Evolutionary conservation across 2,797 vertebrate species (phyloP).

Genomic region (Sebastes reedi): DNA sequence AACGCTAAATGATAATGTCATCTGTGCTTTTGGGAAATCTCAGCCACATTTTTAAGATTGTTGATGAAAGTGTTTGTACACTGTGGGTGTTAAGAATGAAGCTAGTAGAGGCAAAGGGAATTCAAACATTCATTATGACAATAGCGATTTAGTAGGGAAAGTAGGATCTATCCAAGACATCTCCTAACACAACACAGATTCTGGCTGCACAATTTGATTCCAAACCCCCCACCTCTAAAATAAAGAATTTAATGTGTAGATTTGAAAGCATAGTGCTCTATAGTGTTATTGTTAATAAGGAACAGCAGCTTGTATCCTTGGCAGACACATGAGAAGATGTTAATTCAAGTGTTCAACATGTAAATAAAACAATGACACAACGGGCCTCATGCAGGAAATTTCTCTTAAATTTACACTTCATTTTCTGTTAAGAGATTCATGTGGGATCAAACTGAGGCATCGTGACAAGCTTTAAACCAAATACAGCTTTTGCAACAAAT

Average conservation of each 20-base stretch:
- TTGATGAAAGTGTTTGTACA: neutral
- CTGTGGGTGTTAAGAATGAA: neutral
- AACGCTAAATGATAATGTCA: neutral
- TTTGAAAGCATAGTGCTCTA: neutral
- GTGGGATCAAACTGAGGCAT: neutral
- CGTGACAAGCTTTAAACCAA: neutral
- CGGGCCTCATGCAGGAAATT: too few relatives aligned
- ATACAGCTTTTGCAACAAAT: neutral
- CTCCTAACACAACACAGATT: neutral
- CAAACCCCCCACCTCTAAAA: neutral
- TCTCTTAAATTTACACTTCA: too few relatives aligned
- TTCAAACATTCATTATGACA: neutral
- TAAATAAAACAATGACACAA: too few relatives aligned
- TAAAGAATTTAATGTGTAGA: neutral
- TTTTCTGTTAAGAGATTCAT: too few relatives aligned
- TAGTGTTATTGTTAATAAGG: neutral
- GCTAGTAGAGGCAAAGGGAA: neutral
- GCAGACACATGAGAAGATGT: neutral
- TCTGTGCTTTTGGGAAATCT: neutral
- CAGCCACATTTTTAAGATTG: neutral
- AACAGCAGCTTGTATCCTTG: neutral
- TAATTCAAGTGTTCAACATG: neutral
- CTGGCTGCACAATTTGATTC: neutral
- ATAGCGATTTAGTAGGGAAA: neutral
- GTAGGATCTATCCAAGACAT: neutral